phyloP scores from a whole-genome alignment of 1,140 invertebrate species.

The Scylla paramamosain region DNA sequence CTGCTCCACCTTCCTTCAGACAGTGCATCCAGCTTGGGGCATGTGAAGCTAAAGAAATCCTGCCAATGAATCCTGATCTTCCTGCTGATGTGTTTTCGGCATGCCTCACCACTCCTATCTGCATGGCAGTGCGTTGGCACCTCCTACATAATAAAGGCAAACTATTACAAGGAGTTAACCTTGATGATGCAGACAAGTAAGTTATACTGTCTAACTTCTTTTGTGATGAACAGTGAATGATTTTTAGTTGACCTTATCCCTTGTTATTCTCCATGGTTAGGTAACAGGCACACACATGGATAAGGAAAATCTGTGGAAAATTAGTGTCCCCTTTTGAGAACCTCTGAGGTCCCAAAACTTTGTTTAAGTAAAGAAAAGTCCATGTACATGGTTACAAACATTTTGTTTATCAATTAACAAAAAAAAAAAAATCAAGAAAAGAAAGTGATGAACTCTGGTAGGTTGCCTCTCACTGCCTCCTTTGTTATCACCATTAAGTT shows the following conservation, averaged over 20 bases:
- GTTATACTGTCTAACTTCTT: background rate
- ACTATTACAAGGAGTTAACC: conserved; percentile 64
- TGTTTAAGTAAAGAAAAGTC: too few species aligned
- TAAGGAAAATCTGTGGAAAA: too few species aligned
- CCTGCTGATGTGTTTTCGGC: conserved; percentile 99
- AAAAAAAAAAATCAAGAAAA: too few species aligned
- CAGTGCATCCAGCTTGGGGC: conserved; percentile 97
- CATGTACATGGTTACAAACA: too few species aligned
- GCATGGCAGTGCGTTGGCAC: conserved; percentile 95
- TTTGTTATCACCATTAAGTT: too few species aligned
- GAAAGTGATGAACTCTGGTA: too few species aligned
- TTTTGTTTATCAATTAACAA: too few species aligned
- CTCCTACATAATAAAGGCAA: conserved; percentile 77
- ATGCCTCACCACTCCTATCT: conserved; percentile 98
- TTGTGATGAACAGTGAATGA: background rate
- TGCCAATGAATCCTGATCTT: conserved; percentile 98
- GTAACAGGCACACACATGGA: too few species aligned
- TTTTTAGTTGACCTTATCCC: background rate
- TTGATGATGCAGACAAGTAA: conserved; percentile 77
- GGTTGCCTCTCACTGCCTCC: too few species aligned
- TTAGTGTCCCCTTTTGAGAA: too few species aligned
- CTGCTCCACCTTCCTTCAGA: conserved; percentile 59
- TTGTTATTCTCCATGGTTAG: background rate
- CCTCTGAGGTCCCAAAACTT: too few species aligned
- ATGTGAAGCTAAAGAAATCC: conserved; percentile 93